These are phyloP conservation scores for western clawed frog (Xenopus tropicalis) DNA, from an alignment of 2,113 vertebrate genomes.

Conservation along the genomic window DNA sequence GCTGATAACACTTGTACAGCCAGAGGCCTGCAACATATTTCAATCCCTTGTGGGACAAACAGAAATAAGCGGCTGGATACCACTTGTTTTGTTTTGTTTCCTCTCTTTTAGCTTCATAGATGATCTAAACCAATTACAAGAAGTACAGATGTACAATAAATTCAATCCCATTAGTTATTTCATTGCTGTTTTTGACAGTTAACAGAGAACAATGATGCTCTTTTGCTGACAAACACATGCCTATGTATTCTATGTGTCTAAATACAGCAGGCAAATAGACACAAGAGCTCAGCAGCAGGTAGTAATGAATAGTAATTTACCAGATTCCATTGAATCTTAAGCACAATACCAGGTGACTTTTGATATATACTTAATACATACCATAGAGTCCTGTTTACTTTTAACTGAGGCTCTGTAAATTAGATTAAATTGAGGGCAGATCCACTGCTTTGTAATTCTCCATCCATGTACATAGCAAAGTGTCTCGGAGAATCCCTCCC, in stretches of 20 bases:
- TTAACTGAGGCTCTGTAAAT: conserved; percentile 17
- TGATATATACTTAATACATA: conserved; percentile 13
- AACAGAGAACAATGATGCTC: not conserved
- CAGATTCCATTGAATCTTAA: conserved; percentile 15
- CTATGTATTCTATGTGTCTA: not conserved
- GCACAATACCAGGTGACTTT: not conserved
- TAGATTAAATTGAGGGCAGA: conserved; percentile 17
- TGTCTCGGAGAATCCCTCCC: not conserved
- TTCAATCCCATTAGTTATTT: conserved; percentile 8
- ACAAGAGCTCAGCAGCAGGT: conserved; percentile 14
- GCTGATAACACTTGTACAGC: too few relatives aligned
- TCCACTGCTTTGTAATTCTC: not conserved
- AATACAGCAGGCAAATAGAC: not conserved
- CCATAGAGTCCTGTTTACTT: not conserved
- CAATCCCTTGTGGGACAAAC: too few relatives aligned
- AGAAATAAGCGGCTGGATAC: too few relatives aligned
- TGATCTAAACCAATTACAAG: not conserved
- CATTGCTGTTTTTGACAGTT: conserved; percentile 12
- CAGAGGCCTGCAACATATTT: too few relatives aligned
- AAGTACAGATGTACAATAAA: conserved; percentile 3
- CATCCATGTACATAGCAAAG: conserved; percentile 7
- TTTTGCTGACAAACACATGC: not conserved
- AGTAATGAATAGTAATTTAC: conserved; percentile 14
- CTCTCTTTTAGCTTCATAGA: not conserved
- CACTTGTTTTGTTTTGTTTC: not conserved